phyloP scores from a whole-genome alignment of 2,888 invertebrate genomes.

The Phania funesta region DNA sequence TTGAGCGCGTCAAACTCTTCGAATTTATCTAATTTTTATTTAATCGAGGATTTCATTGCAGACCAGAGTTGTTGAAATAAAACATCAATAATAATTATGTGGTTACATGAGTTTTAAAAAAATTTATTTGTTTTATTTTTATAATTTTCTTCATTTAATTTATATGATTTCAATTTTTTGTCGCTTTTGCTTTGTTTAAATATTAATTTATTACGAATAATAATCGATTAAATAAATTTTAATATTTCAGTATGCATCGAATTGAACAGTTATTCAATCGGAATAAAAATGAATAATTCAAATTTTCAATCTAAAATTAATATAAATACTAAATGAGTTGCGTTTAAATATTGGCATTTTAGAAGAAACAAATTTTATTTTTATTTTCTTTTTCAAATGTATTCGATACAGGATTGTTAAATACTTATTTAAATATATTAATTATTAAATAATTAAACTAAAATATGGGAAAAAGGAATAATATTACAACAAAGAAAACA shows the following conservation, averaged over 20 bases:
- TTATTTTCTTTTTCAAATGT: constrained; percentile 42
- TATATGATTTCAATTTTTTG: constrained; percentile 11
- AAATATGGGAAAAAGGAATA: constrained; percentile 22
- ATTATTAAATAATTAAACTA: constrained; percentile 52
- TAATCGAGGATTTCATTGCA: too few relatives aligned
- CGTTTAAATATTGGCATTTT: constrained; percentile 16
- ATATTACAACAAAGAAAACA: constrained; percentile 19
- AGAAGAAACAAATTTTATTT: constrained; percentile 15
- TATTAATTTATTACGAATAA: constrained; percentile 42
- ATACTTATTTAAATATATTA: constrained; percentile 44
- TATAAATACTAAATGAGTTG: constrained; percentile 15
- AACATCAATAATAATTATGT: constrained; percentile 35
- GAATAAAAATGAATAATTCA: constrained; percentile 33
- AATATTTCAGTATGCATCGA: constrained; percentile 36
- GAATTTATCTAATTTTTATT: too few relatives aligned
- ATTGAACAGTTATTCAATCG: constrained; percentile 42
- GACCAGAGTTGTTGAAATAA: constrained; percentile 43
- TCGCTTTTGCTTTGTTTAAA: constrained; percentile 20
- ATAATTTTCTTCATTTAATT: constrained; percentile 34
- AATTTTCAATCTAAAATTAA: constrained; percentile 23
- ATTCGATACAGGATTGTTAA: constrained; percentile 59
- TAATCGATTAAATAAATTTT: constrained; percentile 54
- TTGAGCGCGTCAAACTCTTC: too few relatives aligned
- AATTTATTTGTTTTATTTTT: constrained; percentile 47
- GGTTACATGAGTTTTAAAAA: constrained; percentile 64